Evolutionary conservation across 1,140 invertebrate species (phyloP), one percentile per base, ranked within the genome.

Genomic region (Phymastichus coffea): DNA sequence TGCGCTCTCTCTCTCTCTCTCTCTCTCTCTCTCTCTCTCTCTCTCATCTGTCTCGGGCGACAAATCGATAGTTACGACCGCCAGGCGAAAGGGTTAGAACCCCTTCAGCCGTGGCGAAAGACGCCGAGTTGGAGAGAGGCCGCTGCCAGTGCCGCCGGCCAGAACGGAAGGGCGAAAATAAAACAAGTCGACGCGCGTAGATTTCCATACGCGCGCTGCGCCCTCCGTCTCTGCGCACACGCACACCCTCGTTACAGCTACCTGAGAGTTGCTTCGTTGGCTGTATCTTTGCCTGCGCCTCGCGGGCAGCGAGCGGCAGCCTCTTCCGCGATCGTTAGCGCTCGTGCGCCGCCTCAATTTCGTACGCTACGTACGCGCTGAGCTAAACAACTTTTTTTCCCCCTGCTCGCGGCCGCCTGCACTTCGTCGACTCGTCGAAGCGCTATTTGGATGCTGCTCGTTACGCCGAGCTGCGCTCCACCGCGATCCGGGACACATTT

Each of bases 41-140:
- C 63, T 70, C 68, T 72, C 70, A 66, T 72, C 66, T 68, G 72
- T 76, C 74, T 76, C 68, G 69, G 73, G 72, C 48, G 49, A 72
- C 77, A 77, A 78, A 78, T 78, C 76, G 74, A 76, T 76, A 78
- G 66, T 68, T 70, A 65, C 68, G 66, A 68, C 64, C 62, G 62
- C 57, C 54, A 65, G 73, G 73, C 67, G 72, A 76, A 77, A 77
- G 75, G 75, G 75, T 77, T 77, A 76, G 74, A 75, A 73, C 73
- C 71, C 71, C 71, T 71, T 65, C 67, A 64, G 66, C 59, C 63
- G 65, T n/a, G n/a, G 58, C 58, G 69, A 73, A 73, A 74, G 71
- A 73, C 72, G 66, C 64, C 63, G 63, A 69, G 41, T 57, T 23
- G 49, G 53, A 37, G 41, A 61, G 52, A 51, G 44, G 33, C n/a